Evolutionary conservation across 2,797 vertebrate genomes (phyloP).

Genomic region (Sciurus vulgaris): DNA sequence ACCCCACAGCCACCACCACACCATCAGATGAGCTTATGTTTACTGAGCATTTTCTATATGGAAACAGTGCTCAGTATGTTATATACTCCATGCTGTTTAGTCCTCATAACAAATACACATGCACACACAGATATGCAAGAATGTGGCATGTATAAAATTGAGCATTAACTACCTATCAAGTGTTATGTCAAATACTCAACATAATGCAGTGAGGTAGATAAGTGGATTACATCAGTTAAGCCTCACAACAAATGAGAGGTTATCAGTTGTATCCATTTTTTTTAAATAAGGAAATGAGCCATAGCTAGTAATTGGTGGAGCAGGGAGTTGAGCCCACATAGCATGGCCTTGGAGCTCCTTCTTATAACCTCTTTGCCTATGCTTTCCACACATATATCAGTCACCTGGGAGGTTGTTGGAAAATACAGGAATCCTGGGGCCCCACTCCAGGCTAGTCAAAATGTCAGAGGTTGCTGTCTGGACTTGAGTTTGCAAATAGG

Average conservation of each 20-base stretch:
- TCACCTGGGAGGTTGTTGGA: background rate
- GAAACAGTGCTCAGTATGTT: background rate
- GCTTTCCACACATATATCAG: background rate
- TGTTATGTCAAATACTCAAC: background rate
- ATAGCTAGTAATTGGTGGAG: background rate
- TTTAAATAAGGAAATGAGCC: conserved; percentile 36
- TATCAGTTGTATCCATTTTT: conserved; percentile 16
- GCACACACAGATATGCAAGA: too few relatives aligned
- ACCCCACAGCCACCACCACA: background rate
- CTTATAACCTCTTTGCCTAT: background rate
- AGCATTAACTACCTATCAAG: background rate
- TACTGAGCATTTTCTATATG: background rate
- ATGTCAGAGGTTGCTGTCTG: background rate
- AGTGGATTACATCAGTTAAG: conserved; percentile 20
- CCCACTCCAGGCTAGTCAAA: background rate
- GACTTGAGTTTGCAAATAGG: background rate
- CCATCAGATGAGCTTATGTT: background rate
- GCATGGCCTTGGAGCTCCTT: background rate
- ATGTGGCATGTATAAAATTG: background rate
- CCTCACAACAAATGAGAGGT: background rate
- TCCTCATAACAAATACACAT: background rate
- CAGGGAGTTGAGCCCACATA: background rate
- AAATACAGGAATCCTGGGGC: background rate
- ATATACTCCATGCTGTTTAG: background rate
- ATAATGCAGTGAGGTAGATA: background rate